Evolutionary conservation across 92 coral and sea anemone genomes (phyloP).

Genomic region (Siderastrea radians): DNA sequence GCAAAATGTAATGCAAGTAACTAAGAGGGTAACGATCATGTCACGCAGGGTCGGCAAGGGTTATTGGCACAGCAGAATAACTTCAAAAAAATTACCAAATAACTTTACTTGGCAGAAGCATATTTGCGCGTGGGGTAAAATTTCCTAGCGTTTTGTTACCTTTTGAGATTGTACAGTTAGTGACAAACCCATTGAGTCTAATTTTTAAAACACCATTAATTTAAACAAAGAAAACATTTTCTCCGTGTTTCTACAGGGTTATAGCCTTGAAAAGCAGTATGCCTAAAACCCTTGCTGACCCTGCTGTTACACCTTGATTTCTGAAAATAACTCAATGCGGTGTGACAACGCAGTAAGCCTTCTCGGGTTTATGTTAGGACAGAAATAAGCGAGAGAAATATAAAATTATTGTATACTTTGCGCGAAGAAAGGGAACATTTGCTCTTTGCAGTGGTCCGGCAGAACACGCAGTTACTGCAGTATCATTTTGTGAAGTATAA

Average conservation of each 20-base stretch:
- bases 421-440: background rate
- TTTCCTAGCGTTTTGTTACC: too few species aligned
- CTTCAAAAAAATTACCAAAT: background rate
- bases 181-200: too few species aligned
- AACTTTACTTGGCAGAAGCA: too few species aligned
- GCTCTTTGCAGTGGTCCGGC: background rate
- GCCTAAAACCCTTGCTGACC: conserved; percentile 1
- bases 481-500: background rate
- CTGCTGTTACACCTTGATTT: background rate
- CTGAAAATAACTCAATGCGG: background rate
- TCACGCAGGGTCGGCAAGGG: background rate
- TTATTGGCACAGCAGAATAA: background rate
- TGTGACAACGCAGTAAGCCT: background rate
- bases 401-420: background rate
- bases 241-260: too few species aligned
- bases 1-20: background rate
- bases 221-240: too few species aligned
- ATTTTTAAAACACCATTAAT: background rate
- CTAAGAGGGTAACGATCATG: background rate
- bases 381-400: background rate
- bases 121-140: too few species aligned
- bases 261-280: background rate
- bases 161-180: too few species aligned
- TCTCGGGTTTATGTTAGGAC: background rate
- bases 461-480: background rate